Evolutionary conservation across 2,797 vertebrate species (phyloP), one percentile per base, ranked within the genome.

Genomic region (Petrocephalus sullivani): DNA sequence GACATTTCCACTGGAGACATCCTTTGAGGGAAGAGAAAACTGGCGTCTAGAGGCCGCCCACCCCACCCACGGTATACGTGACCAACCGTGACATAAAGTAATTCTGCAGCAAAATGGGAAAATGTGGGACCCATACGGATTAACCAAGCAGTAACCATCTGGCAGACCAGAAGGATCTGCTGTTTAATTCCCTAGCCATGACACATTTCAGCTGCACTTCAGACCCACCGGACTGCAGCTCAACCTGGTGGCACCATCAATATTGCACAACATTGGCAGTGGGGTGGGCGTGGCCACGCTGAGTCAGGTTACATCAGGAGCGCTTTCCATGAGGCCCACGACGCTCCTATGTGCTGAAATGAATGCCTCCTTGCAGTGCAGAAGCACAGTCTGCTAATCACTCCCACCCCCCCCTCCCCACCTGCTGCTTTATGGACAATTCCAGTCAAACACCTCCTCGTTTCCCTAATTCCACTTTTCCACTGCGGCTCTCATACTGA

Each of bases 301-400:
- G 23, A 19, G 41, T 53, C 61, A 56, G 23, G 71, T 58, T 81
- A 87, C 64, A 41, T 21, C 41, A 82, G 37, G 37, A 67, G 64
- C 61, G 28, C 28, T 23, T 37, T 71, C 28, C 9, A 28, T 53
- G 21, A 60, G 78, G 82, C 28, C 23, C 28, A 85, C 53, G 21
- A 60, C 78, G 75, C 19, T 88, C 61, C 51, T 46, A 87, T 87
- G 78, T 71, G 87, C 90, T 94, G 94, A 95, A 94, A 94, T 92
- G 88, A 92, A 95, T 93, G 92, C 93, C 86, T 90, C 89, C 89
- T 89, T 93, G 92, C 93, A 91, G 93, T 57, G 58, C 92, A 88
- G 92, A 89, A 90, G 90, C 90, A 87, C 90, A 14, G 4, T 90
- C 89, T 90, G 49, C 89, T 87, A 92, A 91, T 61, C 81, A 54